Percentiles rank a stretch among this genome's conserved stretches.
These are phyloP conservation scores for Aporrectodea caliginosa DNA, from an alignment of 1,140 invertebrate species.

Conservation along the genomic window DNA sequence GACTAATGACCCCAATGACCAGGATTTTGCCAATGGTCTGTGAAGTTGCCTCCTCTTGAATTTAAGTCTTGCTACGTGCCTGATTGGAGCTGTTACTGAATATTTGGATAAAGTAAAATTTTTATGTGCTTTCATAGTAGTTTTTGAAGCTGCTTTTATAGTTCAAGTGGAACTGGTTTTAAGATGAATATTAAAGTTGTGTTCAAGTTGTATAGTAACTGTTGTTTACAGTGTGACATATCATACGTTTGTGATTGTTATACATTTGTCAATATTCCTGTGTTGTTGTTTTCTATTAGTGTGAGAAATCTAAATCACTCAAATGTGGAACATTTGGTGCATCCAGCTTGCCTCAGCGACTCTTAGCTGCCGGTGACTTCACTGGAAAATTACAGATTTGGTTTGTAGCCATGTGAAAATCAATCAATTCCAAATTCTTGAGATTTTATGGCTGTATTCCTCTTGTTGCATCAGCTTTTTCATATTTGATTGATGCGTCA, in stretches of 20 bases:
- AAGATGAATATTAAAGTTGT: neutral
- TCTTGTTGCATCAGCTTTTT: neutral
- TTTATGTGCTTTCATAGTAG: neutral
- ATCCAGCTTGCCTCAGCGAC: constrained; percentile 70
- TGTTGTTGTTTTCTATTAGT: constrained; percentile 48
- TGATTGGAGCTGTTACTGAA: no score
- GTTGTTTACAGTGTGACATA: neutral
- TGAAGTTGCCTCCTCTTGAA: no score
- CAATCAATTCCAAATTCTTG: neutral
- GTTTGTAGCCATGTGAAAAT: constrained; percentile 56
- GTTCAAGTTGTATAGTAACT: neutral
- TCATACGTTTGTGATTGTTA: no score
- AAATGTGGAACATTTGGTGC: constrained; percentile 92
- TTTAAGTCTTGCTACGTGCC: no score
- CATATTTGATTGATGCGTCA: neutral
- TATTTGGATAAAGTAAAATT: no score
- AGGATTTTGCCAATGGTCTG: no score
- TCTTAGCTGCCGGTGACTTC: constrained; percentile 87
- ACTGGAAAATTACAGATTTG: constrained; percentile 79
- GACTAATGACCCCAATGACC: no score
- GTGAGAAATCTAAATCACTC: constrained; percentile 74
- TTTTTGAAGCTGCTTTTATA: neutral
- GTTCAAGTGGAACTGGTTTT: neutral
- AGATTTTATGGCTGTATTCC: neutral
- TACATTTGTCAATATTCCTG: no score